A percentile compares a stretch with the other conserved stretches of the same genome.
Conservation (phyloP, 1,140 invertebrate genomes). For the silkworm (Bombyx mori) region ASM3026992v2 NC_085119.1:4818501-4819000, state of each 20-base stretch:
- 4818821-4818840: conserved; percentile 80
- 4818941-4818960: conserved; percentile 69
- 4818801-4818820: conserved; percentile 82
- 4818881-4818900: conserved; percentile 32
- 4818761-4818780: conserved; percentile 54
- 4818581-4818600: too few relatives aligned
- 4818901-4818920: conserved; percentile 62
- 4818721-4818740: conserved; percentile 77
- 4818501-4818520: too few relatives aligned
- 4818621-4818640: too few relatives aligned
- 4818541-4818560: too few relatives aligned
- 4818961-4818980: conserved; percentile 2
- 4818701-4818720: conserved; percentile 85
- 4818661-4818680: too few relatives aligned
- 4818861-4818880: conserved; percentile 27
- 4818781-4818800: conserved; percentile 86
- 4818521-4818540: too few relatives aligned
- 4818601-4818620: too few relatives aligned
- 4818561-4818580: too few relatives aligned
- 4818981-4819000: too few relatives aligned
- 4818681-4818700: conserved; percentile 75
- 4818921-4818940: conserved; percentile 65
- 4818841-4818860: conserved; percentile 76
- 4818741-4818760: conserved; percentile 72
- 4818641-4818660: too few relatives aligned